phyloP scores from a whole-genome alignment of 2,888 invertebrate species.

The Callosobruchus maculatus region DNA sequence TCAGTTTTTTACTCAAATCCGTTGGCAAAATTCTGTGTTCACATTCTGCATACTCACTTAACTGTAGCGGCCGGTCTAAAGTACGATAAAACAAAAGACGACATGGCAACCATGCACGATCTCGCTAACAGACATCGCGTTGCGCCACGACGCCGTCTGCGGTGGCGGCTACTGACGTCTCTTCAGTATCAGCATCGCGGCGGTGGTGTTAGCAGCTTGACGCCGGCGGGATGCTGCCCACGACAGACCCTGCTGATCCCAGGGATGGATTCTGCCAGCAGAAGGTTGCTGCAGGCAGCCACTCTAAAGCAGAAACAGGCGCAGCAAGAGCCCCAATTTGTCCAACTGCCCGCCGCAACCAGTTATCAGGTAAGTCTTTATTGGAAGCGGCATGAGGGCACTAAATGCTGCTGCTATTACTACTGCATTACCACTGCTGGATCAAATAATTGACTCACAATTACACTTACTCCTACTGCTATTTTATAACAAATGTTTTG shows the following conservation, averaged over 20 bases:
- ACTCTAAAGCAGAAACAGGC: conserved; percentile 20
- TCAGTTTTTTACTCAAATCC: no score
- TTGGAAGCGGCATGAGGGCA: not conserved
- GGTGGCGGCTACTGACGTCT: conserved; percentile 15
- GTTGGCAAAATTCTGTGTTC: no score
- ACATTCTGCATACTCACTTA: no score
- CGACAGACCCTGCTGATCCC: conserved; percentile 15
- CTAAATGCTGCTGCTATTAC: not conserved
- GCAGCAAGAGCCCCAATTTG: conserved; percentile 41
- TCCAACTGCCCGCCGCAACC: conserved; percentile 42
- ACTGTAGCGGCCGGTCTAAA: no score
- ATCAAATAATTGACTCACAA: no score
- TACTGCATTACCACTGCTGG: no score
- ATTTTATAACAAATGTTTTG: no score
- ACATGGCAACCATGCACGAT: not conserved
- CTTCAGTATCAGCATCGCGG: conserved; percentile 8
- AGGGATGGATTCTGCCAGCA: conserved; percentile 35
- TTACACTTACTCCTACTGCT: no score
- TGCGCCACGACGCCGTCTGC: conserved; percentile 7
- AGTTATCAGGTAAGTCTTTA: conserved; percentile 47
- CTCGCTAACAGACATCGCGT: conserved; percentile 4
- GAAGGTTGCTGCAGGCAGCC: conserved; percentile 36
- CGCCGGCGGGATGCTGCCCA: conserved; percentile 6
- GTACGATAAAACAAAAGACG: not conserved
- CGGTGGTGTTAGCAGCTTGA: conserved; percentile 14